These are phyloP conservation scores for Cheiracanthium punctorium DNA, from an alignment of 2,888 invertebrate species.

Conservation along the genomic window DNA sequence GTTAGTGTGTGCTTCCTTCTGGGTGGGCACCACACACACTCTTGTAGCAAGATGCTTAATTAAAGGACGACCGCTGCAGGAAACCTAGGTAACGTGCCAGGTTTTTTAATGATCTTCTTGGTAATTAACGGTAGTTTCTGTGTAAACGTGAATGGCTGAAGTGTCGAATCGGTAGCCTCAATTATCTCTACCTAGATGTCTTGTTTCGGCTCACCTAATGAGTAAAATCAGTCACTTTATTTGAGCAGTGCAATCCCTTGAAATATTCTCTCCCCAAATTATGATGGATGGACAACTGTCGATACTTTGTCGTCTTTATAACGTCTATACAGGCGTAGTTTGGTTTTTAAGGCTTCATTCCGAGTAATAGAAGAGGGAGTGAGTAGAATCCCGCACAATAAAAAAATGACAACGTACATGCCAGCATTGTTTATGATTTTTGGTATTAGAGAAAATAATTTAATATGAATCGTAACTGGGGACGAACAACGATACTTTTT, in stretches of 20 bases:
- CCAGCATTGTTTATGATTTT: no score
- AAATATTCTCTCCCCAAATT: not conserved
- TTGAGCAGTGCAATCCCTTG: not conserved
- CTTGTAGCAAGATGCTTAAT: not conserved
- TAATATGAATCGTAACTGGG: no score
- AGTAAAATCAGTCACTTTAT: not conserved
- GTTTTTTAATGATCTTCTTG: not conserved
- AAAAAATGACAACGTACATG: no score
- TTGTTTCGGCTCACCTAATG: not conserved
- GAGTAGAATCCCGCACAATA: no score
- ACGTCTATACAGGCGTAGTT: no score
- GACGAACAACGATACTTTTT: no score
- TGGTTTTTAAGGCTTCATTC: no score
- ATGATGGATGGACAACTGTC: not conserved
- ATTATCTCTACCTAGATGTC: not conserved
- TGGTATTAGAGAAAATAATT: no score
- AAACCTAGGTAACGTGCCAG: not conserved
- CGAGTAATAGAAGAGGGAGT: no score
- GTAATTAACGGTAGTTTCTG: not conserved
- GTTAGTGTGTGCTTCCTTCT: not conserved
- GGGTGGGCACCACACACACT: constrained; percentile 10
- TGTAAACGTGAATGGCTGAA: not conserved
- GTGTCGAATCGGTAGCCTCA: not conserved
- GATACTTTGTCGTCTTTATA: no score
- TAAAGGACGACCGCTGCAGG: not conserved